These are phyloP conservation scores for Miniopterus natalensis DNA, from an alignment of 2,113 vertebrate genomes.

Conservation along the genomic window DNA sequence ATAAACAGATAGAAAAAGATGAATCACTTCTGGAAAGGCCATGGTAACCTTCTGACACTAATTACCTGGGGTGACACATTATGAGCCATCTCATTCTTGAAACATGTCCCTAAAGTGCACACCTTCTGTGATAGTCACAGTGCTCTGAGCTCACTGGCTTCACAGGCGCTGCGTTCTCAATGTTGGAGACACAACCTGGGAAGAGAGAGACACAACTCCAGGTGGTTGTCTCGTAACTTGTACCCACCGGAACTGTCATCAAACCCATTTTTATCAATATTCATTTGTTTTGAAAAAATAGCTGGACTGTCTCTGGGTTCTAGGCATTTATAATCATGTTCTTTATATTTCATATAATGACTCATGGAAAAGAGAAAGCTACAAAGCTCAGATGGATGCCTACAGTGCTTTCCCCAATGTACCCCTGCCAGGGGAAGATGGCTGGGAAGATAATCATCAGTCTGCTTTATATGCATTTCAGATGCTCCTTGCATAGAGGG, in stretches of 20 bases:
- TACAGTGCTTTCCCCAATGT: background rate
- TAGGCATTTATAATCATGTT: background rate
- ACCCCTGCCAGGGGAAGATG: background rate
- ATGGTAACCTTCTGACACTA: background rate
- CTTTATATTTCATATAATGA: constrained; percentile 1
- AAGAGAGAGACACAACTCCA: background rate
- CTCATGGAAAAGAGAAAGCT: background rate
- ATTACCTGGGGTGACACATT: background rate
- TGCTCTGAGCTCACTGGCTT: background rate
- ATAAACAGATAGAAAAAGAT: background rate
- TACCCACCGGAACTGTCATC: background rate
- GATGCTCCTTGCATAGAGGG: background rate
- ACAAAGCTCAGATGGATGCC: background rate
- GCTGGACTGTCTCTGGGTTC: background rate
- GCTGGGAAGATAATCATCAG: background rate
- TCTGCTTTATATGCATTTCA: background rate
- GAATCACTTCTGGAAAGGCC: constrained; percentile 34
- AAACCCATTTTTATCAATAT: background rate
- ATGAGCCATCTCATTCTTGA: background rate
- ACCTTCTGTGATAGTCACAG: background rate
- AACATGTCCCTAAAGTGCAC: background rate
- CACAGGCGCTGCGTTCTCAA: background rate
- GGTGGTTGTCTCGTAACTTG: background rate
- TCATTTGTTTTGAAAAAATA: background rate
- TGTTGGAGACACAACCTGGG: background rate